These are phyloP conservation scores for Pedetes capensis DNA, from an alignment of 2,113 vertebrate genomes.

Conservation along the genomic window DNA sequence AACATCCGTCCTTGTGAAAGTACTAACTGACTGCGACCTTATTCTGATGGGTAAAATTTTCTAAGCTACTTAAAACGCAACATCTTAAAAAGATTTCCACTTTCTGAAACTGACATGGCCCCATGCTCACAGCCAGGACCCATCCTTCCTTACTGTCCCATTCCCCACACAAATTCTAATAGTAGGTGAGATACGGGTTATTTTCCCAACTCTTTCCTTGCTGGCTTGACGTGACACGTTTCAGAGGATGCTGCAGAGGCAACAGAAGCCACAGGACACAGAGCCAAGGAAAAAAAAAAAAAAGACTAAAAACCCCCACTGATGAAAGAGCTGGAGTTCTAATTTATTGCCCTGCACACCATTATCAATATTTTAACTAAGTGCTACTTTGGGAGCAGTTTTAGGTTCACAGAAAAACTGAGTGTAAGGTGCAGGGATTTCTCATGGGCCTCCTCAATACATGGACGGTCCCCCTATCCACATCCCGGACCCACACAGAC, in stretches of 20 bases:
- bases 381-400: neutral
- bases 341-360: neutral
- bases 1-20: neutral
- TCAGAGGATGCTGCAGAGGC: neutral
- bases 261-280: neutral
- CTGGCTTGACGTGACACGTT: neutral
- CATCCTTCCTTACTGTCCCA: neutral
- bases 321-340: neutral
- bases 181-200: neutral
- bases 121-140: neutral
- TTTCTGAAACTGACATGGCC: constrained; percentile 56
- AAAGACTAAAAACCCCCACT: neutral
- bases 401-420: neutral
- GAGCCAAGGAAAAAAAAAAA: neutral
- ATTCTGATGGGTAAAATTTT: neutral
- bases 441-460: neutral
- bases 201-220: neutral
- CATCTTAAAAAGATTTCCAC: neutral
- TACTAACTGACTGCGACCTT: neutral
- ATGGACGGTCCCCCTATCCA: too few species aligned
- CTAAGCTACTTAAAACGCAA: constrained; percentile 17
- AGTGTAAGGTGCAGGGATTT: neutral
- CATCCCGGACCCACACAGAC: too few species aligned
- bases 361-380: too few species aligned
- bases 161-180: neutral